Base-by-base conservation (phyloP, 2,113 vertebrate species). In the Clarias magur region DNA sequence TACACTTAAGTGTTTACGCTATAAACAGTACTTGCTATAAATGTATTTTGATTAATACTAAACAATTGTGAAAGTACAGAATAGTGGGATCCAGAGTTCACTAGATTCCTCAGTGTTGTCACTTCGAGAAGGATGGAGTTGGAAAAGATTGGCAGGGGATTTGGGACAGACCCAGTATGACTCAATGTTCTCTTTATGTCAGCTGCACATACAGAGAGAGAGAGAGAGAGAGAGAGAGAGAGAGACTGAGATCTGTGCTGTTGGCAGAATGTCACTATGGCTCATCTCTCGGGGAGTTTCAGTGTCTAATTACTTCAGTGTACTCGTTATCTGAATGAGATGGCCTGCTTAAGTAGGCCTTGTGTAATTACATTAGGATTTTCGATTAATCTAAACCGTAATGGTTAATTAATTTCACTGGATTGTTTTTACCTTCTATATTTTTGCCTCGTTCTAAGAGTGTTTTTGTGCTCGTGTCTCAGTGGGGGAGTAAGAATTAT, bases 291-390 rank as follows among this genome's bases (percentile, higher is more conserved):
- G 67, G 86, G 87, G 86, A 87, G 82, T 86, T 89, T 91, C n/a
- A 87, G 87, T 30, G 83, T 63, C 84, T 87, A 89, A 92, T 85
- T 92, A 86, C 86, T 42, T 82, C 75, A 11, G 59, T 86, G 80
- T 68, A 88, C 81, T 88, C 85, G 70, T 91, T 91, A 89, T 91
- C 80, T 89, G 70, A 85, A 87, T 25, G 30, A 88, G 85, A 86
- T 80, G 67, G 88, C 82, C 86, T 85, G 75, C 81, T 86, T 57
- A 90, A 90, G 57, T 62, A 63, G 87, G 86, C 88, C 73, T 87
- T 27, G 83, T 89, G 85, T 90, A 88, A 92, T 92, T 91, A 88
- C 85, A 88, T 88, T 88, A 87, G 48, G 72, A 85, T 88, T 86
- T 91, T 91, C 82, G 60, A 92, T 90, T 89, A 91, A 87, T 90